phyloP scores from a whole-genome alignment of 2,113 vertebrate species.

The Sebastes schlegelii region DNA sequence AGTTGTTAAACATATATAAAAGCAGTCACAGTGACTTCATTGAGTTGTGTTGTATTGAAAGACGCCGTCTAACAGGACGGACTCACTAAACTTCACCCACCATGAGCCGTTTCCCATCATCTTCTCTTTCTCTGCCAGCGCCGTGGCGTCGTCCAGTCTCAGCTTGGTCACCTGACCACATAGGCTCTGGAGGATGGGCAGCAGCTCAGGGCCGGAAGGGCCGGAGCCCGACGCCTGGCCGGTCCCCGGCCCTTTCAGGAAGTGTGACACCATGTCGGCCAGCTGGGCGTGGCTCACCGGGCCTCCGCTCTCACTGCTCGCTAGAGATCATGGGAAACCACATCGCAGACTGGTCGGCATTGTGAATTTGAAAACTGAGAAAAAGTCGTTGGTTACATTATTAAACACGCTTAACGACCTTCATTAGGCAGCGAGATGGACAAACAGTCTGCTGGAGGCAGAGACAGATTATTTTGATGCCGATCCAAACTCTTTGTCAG shows the following conservation, averaged over 20 bases:
- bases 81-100: conserved; percentile 45
- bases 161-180: conserved; percentile 84
- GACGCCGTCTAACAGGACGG: background rate
- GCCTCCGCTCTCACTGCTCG: background rate
- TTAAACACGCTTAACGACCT: background rate
- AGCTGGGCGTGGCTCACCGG: conserved; percentile 44
- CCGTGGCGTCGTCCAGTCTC: conserved; percentile 70
- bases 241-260: conserved; percentile 56
- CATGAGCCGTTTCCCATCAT: conserved; percentile 36
- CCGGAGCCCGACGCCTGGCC: background rate
- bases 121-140: conserved; percentile 29
- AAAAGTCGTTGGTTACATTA: background rate
- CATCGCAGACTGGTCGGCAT: background rate
- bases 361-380: background rate
- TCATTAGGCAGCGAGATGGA: background rate
- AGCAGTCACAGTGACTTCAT: background rate
- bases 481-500: background rate
- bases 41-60: background rate
- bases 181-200: conserved; percentile 82
- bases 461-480: background rate
- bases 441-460: background rate
- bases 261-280: conserved; percentile 72
- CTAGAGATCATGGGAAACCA: background rate
- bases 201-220: conserved; percentile 65
- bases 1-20: background rate